A percentile compares a stretch with the other conserved stretches of the same genome.
phyloP scores from a whole-genome alignment of 92 coral and sea anemone genomes.

The Siderastrea radians region DNA sequence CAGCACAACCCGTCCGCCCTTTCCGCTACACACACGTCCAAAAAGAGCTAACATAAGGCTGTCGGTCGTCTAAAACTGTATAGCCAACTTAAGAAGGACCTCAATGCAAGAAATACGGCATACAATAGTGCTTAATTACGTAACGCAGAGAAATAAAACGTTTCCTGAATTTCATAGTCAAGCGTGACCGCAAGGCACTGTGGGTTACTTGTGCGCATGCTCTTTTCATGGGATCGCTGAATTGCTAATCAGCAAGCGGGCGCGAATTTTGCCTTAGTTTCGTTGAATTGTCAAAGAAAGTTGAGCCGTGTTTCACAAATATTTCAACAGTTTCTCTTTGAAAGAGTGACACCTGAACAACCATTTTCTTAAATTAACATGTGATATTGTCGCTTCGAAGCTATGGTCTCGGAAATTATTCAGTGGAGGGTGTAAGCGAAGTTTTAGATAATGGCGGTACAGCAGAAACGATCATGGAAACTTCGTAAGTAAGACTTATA shows the following conservation, averaged over 20 bases:
- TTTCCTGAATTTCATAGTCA: not conserved
- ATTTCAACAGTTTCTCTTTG: slow-evolving; percentile 7
- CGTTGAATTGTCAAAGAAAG: slow-evolving; percentile 39
- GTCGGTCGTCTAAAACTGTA: not conserved
- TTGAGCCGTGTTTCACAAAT: slow-evolving; percentile 15
- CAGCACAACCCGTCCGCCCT: not conserved
- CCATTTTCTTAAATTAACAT: slow-evolving; percentile 4
- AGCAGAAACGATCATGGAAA: slow-evolving; percentile 87
- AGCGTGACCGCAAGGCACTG: slow-evolving; percentile 64
- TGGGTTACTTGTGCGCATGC: slow-evolving; percentile 59
- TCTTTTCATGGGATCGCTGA: slow-evolving; percentile 53
- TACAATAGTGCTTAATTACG: not conserved
- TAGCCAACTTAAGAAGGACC: not conserved
- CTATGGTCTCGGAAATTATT: slow-evolving; percentile 41
- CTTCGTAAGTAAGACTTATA: slow-evolving; percentile 79
- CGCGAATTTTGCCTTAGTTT: slow-evolving; percentile 55
- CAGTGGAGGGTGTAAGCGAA: slow-evolving; percentile 20
- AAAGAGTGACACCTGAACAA: not conserved
- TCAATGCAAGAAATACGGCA: not conserved
- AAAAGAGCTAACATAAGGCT: slow-evolving; percentile 26
- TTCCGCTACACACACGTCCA: not conserved
- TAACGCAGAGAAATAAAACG: not conserved
- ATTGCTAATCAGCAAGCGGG: slow-evolving; percentile 60
- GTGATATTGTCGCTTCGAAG: slow-evolving; percentile 16
- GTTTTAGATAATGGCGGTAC: slow-evolving; percentile 77